A percentile compares a stretch with the other conserved stretches of the same genome.
phyloP scores from a whole-genome alignment of 2,113 vertebrate genomes.

The Echinops telfairi region DNA sequence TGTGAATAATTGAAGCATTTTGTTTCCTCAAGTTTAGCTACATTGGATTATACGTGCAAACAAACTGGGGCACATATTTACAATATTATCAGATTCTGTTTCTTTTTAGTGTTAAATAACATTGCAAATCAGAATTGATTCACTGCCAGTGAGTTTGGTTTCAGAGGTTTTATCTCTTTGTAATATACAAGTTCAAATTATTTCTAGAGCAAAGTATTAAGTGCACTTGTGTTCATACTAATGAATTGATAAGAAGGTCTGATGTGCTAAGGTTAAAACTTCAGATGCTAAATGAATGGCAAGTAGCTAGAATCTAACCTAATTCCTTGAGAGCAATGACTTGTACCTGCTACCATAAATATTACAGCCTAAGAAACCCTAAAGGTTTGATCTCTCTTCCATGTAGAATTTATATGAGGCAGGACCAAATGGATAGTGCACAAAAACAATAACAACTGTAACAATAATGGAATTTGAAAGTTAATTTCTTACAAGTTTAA shows the following conservation, averaged over 20 bases:
- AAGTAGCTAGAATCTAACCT: neutral
- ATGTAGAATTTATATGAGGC: neutral
- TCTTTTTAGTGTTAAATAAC: neutral
- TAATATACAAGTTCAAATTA: neutral
- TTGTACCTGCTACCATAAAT: neutral
- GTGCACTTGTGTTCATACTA: neutral
- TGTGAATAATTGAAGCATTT: neutral
- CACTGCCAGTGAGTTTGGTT: too few species aligned
- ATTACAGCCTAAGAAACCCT: too few species aligned
- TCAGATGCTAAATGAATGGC: neutral
- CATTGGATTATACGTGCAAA: neutral
- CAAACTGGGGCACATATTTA: neutral
- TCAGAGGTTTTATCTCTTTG: too few species aligned
- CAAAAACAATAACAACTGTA: neutral
- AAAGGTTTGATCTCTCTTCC: neutral
- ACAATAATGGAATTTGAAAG: neutral
- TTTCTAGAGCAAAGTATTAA: slow-evolving; percentile 4
- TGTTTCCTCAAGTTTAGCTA: neutral
- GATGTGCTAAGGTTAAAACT: neutral
- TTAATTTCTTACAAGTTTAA: neutral
- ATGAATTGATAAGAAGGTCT: neutral
- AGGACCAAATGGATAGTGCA: neutral
- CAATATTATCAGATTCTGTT: neutral
- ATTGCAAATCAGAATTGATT: too few species aligned
- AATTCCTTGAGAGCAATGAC: neutral